A percentile compares a stretch with the other conserved stretches of the same genome.
Conservation (phyloP, 2,113 vertebrate genomes). For the Chloropsis cyanopogon region DNA sequence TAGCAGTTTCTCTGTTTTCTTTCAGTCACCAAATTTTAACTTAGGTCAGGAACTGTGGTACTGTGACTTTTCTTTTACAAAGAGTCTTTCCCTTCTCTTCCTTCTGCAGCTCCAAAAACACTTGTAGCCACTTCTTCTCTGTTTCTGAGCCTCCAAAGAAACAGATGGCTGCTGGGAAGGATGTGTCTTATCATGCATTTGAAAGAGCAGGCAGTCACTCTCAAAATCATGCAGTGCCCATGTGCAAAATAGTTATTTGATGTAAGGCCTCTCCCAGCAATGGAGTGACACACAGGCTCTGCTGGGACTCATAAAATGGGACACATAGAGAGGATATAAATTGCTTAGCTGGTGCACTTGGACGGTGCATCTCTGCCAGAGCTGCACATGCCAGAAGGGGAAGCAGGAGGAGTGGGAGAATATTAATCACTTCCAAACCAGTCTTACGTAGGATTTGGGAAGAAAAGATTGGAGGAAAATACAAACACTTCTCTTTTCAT, state of each 20-base stretch:
- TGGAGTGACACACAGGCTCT: neutral
- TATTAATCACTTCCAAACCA: neutral
- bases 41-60: neutral
- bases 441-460: neutral
- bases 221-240: neutral
- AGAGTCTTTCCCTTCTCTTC: neutral
- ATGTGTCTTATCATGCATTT: neutral
- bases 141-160: neutral
- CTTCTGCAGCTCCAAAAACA: neutral
- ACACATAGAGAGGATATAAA: neutral
- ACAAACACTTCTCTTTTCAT: neutral
- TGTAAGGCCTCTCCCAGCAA: neutral
- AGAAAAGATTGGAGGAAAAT: conserved; percentile 5
- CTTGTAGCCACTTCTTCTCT: neutral
- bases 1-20: neutral
- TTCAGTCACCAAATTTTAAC: neutral
- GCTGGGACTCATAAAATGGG: neutral
- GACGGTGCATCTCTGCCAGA: neutral
- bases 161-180: neutral
- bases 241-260: conserved; percentile 7
- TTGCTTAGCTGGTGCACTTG: neutral
- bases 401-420: neutral
- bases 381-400: neutral
- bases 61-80: neutral
- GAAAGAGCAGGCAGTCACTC: neutral